Conservation (phyloP, 2,113 vertebrate species). For the Megaceryle torquata region DNA sequence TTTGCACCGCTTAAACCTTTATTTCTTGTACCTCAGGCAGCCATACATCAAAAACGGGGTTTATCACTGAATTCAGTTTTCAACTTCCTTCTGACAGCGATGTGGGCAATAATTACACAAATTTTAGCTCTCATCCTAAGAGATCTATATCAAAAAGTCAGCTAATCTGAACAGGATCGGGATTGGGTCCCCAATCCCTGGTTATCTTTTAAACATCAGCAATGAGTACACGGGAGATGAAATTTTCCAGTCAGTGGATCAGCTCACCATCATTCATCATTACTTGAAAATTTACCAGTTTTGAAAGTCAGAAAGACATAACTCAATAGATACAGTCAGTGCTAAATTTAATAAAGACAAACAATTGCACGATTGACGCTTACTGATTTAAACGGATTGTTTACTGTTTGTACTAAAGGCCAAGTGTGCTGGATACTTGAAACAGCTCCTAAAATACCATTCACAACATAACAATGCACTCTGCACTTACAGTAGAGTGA, state of each 20-base stretch:
- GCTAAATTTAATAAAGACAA: neutral
- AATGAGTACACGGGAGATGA: accelerated
- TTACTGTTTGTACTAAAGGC: neutral
- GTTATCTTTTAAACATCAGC: neutral
- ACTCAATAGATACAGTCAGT: neutral
- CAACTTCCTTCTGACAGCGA: neutral
- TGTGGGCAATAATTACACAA: neutral
- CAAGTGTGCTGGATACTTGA: neutral
- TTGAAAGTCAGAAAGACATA: neutral
- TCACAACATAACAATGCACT: neutral
- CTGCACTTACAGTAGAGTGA: neutral
- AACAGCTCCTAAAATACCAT: neutral
- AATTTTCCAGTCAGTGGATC: neutral
- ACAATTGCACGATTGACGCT: neutral
- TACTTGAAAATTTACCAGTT: neutral
- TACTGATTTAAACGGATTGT: neutral
- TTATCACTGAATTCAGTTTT: neutral
- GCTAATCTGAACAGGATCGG: neutral
- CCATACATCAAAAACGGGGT: neutral
- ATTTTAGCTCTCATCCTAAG: neutral
- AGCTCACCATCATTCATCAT: neutral
- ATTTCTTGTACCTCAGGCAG: neutral
- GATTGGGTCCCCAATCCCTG: neutral
- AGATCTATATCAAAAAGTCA: neutral
- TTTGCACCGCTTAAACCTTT: neutral